Conservation (phyloP, 2,888 invertebrate species). For the Pelosia muscerda region DNA sequence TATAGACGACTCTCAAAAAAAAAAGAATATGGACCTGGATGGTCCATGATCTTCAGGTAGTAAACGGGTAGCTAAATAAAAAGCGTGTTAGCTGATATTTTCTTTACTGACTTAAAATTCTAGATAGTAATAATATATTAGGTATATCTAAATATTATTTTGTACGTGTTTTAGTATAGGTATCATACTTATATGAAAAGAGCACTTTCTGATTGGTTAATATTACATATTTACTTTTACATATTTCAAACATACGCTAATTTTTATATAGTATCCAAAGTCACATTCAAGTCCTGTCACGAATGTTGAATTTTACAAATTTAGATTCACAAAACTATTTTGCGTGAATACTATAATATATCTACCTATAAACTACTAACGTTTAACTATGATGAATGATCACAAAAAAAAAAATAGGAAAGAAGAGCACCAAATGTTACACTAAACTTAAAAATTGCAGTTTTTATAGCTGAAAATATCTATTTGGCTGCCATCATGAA, state of each 20-base stretch:
- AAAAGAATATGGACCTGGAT: no score
- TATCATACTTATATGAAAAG: slow-evolving; percentile 1
- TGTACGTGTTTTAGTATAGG: slow-evolving; percentile 14
- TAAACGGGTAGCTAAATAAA: not conserved
- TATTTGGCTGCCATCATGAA: no score
- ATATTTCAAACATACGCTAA: no score
- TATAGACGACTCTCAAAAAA: no score
- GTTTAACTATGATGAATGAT: not conserved
- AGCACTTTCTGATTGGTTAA: slow-evolving; percentile 5
- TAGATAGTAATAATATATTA: not conserved
- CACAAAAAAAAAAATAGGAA: not conserved
- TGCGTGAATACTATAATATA: not conserved
- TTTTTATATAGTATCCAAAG: no score
- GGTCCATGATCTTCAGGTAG: no score
- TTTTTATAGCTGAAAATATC: no score
- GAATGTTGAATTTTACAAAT: not conserved
- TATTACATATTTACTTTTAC: not conserved
- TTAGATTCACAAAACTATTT: not conserved
- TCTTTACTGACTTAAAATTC: slow-evolving; percentile 6
- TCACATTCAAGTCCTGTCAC: not conserved
- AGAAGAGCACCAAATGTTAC: not conserved
- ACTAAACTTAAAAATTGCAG: not conserved
- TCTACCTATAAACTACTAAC: not conserved
- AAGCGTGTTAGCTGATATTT: not conserved
- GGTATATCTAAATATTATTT: slow-evolving; percentile 5